These are phyloP conservation scores for Hipposideros larvatus DNA, from an alignment of 2,797 vertebrate species.

Conservation along the genomic window DNA sequence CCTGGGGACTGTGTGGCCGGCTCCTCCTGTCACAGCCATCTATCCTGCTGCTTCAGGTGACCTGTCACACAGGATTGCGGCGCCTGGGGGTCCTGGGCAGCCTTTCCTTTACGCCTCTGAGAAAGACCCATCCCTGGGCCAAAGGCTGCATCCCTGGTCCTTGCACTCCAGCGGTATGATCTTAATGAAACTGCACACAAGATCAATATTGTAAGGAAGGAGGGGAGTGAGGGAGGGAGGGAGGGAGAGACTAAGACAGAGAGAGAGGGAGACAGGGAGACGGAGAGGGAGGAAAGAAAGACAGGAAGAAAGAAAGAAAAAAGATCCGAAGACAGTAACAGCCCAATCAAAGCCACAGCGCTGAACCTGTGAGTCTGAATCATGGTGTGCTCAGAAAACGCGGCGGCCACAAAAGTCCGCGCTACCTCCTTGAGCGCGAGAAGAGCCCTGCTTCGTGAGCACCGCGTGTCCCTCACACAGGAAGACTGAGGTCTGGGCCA, in stretches of 20 bases:
- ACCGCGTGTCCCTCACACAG: too few relatives aligned
- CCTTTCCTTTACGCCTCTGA: neutral
- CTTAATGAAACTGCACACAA: neutral
- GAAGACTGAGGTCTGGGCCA: neutral
- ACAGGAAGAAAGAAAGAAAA: too few relatives aligned
- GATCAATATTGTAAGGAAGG: neutral
- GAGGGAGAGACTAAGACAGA: too few relatives aligned
- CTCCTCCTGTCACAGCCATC: neutral
- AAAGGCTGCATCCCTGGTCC: neutral
- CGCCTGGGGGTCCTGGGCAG: accelerated
- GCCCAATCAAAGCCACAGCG: too few relatives aligned
- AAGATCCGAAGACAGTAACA: too few relatives aligned
- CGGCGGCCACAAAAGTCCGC: too few relatives aligned
- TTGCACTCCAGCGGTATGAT: neutral
- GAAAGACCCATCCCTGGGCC: neutral
- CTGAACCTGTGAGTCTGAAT: too few relatives aligned
- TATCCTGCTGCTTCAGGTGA: accelerated
- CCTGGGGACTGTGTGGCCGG: too few relatives aligned
- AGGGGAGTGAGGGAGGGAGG: neutral
- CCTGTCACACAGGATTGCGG: too few relatives aligned
- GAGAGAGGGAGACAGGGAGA: accelerated
- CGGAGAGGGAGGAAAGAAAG: neutral
- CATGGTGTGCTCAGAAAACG: too few relatives aligned
- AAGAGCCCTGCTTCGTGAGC: too few relatives aligned
- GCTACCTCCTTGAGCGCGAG: too few relatives aligned